Percentiles rank a stretch among this genome's conserved stretches.
Conservation (phyloP, 2,888 invertebrate genomes). For the Dendrolimus pini region DNA sequence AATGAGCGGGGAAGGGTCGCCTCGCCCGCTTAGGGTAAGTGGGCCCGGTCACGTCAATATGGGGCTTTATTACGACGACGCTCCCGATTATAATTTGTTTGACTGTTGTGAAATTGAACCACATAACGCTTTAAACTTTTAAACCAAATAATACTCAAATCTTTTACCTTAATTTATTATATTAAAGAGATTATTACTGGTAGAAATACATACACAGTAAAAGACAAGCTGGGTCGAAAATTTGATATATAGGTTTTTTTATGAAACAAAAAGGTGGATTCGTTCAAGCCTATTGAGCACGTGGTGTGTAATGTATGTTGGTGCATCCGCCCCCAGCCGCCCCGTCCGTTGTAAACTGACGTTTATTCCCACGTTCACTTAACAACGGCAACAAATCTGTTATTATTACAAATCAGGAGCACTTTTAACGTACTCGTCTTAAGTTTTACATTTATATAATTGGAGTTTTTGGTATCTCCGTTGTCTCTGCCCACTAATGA, state of each 20-base stretch:
- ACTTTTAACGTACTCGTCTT: constrained; percentile 5
- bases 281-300: constrained; percentile 42
- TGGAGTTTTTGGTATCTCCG: constrained; percentile 2
- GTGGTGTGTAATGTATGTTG: constrained; percentile 47
- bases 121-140: constrained; percentile 12
- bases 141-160: no score
- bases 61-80: constrained; percentile 64
- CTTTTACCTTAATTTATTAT: no score
- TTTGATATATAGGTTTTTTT: constrained; percentile 7
- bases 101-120: constrained; percentile 33
- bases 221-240: background rate
- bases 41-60: constrained; percentile 71
- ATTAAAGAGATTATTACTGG: no score
- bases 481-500: no score
- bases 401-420: constrained; percentile 25
- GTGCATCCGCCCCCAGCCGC: constrained; percentile 55
- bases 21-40: constrained; percentile 67
- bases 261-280: constrained; percentile 21
- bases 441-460: constrained; percentile 7
- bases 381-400: constrained; percentile 49
- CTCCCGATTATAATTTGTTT: constrained; percentile 64
- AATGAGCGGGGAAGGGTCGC: constrained; percentile 70
- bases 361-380: constrained; percentile 66
- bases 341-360: constrained; percentile 48
- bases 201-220: no score